Evolutionary conservation across 2,113 vertebrate species (phyloP).

Genomic region (Tichodroma muraria): DNA sequence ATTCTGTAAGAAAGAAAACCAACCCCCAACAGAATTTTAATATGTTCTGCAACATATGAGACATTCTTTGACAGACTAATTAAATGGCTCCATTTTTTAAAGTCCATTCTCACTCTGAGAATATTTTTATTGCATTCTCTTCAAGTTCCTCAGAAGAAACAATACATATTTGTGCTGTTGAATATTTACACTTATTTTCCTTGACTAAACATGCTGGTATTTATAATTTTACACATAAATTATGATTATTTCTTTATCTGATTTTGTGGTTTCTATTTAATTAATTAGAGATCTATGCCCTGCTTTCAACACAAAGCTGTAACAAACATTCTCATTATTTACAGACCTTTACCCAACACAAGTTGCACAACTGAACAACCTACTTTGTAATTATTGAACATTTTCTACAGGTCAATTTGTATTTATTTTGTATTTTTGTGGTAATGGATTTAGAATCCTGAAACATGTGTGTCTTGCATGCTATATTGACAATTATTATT

Average conservation of each 20-base stretch:
- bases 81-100: not conserved
- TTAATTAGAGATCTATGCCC: not conserved
- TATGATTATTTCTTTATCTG: not conserved
- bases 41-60: not conserved
- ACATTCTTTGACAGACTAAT: not conserved
- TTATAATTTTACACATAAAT: not conserved
- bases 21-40: too few relatives aligned
- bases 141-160: not conserved
- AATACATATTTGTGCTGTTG: not conserved
- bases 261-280: not conserved
- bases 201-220: not conserved
- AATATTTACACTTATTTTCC: not conserved
- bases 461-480: not conserved
- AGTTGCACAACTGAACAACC: not conserved
- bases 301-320: not conserved
- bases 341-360: not conserved
- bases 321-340: not conserved
- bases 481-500: not conserved
- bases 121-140: not conserved
- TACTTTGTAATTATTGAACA: not conserved
- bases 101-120: not conserved
- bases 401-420: not conserved
- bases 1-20: too few relatives aligned
- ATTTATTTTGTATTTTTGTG: not conserved
- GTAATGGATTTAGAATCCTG: not conserved